A percentile compares a stretch with the other conserved stretches of the same genome.
phyloP scores from a whole-genome alignment of 2,888 invertebrate species.

The Cheilosia scutellata region DNA sequence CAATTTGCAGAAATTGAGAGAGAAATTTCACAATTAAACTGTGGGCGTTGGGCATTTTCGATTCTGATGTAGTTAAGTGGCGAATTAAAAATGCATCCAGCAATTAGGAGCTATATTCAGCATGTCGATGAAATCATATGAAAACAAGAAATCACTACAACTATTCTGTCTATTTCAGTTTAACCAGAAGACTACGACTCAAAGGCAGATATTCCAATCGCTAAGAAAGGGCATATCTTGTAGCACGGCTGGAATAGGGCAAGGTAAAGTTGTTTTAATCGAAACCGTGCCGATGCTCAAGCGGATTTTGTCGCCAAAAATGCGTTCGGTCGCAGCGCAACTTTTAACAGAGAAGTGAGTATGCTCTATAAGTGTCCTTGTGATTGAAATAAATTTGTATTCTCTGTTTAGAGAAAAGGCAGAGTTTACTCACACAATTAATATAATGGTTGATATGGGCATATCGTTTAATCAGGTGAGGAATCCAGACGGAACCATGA shows the following conservation, averaged over 20 bases:
- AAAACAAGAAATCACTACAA: slow-evolving; percentile 38
- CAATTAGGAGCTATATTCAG: slow-evolving; percentile 75
- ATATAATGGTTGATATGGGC: slow-evolving; percentile 95
- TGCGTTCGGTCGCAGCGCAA: slow-evolving; percentile 88
- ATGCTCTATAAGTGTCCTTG: neutral
- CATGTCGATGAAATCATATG: slow-evolving; percentile 55
- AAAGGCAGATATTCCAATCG: slow-evolving; percentile 86
- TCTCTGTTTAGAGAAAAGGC: slow-evolving; percentile 82
- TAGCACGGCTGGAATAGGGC: slow-evolving; percentile 81
- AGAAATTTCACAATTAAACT: slow-evolving; percentile 76
- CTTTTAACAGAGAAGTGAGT: slow-evolving; percentile 82
- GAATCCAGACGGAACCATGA: slow-evolving; percentile 90
- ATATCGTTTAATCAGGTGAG: slow-evolving; percentile 93
- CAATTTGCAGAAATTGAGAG: slow-evolving; percentile 76
- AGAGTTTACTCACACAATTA: slow-evolving; percentile 89
- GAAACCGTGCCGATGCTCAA: slow-evolving; percentile 90
- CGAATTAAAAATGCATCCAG: slow-evolving; percentile 76
- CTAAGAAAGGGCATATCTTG: slow-evolving; percentile 87
- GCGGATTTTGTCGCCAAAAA: slow-evolving; percentile 89
- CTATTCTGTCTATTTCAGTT: slow-evolving; percentile 83
- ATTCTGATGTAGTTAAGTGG: slow-evolving; percentile 73
- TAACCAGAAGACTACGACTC: slow-evolving; percentile 85
- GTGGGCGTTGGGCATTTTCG: slow-evolving; percentile 68
- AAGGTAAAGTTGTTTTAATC: slow-evolving; percentile 85
- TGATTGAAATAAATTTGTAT: neutral